Base-by-base conservation (phyloP, 2,888 invertebrate species). In the Salticus scenicus region DNA sequence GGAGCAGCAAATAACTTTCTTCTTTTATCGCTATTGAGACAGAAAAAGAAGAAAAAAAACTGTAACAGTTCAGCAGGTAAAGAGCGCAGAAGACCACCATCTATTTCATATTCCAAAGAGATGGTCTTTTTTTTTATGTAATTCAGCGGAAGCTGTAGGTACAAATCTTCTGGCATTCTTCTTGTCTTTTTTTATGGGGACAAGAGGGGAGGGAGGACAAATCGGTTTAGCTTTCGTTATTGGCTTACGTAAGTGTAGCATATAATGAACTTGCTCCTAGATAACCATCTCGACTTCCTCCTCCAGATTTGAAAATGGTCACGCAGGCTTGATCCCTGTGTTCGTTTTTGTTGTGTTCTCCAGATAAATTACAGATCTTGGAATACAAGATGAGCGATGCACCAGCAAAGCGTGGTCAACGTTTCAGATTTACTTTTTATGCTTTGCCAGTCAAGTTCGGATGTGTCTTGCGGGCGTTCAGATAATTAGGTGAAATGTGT, bases 231-330 rank as follows among this genome's bases (percentile, higher is more conserved):
- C 24, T 57, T 57, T 57, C 57, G 57, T 24, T 24, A 24, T 24
- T 57, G 24, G 24, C 12, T 24, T 24, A 1, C 12, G 20, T 4
- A n/a, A 24, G 24, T 57, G 57, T 57, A 24, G 57, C 57, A 24
- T 57, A 24, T 57, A 57, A 57, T 57, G 57, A 57, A 24, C 57
- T 1, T 24, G 20, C 57, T 37, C 0, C 5, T 24, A 57, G 57
- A 57, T 57, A 24, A 57, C 24, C 66, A 66, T 66, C 66, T 28
- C 30, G 8, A 64, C 64, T 66, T 66, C 20, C 20, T 31, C 33
- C 33, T 66, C n/a, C 17, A 12, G 66, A 66, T 66, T 14, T 30
- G 66, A 66, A 33, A 66, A 66, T 20, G 33, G 66, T 66, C 33
- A 66, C 66, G 66, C 66, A 31, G 30, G 17, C 31, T 14, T 31